Evolutionary conservation across 1,140 invertebrate species (phyloP), one percentile per base, ranked within the genome.

Genomic region (Zaprionus nigranus): DNA sequence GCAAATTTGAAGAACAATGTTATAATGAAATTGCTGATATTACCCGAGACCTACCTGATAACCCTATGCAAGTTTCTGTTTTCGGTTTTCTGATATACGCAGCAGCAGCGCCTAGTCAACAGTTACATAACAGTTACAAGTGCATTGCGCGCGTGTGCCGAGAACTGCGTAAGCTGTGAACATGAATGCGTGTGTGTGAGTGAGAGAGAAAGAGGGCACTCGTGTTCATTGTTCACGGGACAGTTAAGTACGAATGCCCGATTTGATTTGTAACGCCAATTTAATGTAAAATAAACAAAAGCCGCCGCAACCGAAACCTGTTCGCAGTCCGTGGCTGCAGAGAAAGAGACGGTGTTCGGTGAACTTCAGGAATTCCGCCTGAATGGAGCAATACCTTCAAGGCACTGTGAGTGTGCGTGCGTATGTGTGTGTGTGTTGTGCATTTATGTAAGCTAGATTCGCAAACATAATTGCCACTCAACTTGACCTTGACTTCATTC

Each of bases 401-500:
- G 43, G 13, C 72, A 77, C 76, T 58, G 54, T 56, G 69, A 17
- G 78, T 43, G 34, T 43, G 68, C 69, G 51, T 36, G 43, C 60
- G 65, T 57, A 17, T 17, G 20, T 49, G 3, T 57, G 30, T 17
- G 17, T 20, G 26, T 57, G 6, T 43, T 43, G 12, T 75, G 53
- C 30, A 53, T 75, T 70, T 51, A 71, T 75, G 79, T 68, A 85
- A 86, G 63, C 63, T 61, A 66, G 65, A 75, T 51, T 36, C 49
- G 36, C 62, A 53, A 22, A 36, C 68, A 74, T 61, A 59, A 62
- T 51, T 62, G 66, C 38, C 57, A 61, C 63, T 76, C 61, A 60
- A 57, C 68, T 73, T 78, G 84, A 88, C 84, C 84, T 88, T 87
- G 84, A 68, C 84, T 87, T 68, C 74, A 84, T 75, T 75, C 38